Percentiles rank a stretch among this genome's conserved stretches.
Evolutionary conservation across 2,888 invertebrate genomes (phyloP).

Genomic region (Leucophenga montana): DNA sequence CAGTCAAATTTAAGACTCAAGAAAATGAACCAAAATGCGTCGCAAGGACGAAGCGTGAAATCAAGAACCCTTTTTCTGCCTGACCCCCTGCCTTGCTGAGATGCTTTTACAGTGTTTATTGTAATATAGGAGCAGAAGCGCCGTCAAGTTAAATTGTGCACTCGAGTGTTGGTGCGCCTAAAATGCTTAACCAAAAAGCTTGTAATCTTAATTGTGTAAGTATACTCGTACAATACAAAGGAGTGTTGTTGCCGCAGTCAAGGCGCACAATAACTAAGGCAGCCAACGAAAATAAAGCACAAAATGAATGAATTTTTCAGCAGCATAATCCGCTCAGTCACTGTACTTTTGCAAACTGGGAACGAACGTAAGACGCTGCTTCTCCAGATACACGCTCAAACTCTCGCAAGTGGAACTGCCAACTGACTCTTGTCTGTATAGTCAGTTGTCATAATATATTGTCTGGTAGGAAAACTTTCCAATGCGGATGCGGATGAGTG

Average conservation of each 20-base stretch:
- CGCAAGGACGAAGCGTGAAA: neutral
- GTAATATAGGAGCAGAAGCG: too few species aligned
- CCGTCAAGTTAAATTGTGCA: neutral
- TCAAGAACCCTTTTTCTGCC: constrained; percentile 26
- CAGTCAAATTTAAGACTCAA: constrained; percentile 50
- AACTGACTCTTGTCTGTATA: constrained; percentile 11
- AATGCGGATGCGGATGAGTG: constrained; percentile 49
- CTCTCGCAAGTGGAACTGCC: neutral
- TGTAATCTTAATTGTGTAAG: constrained; percentile 67
- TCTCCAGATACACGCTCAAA: constrained; percentile 27
- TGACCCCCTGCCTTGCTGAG: constrained; percentile 23
- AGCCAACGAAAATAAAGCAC: constrained; percentile 48
- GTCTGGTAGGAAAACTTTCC: constrained; percentile 64
- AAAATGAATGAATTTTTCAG: constrained; percentile 67
- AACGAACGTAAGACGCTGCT: constrained; percentile 33
- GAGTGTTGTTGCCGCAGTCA: constrained; percentile 55
- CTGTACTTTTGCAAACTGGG: constrained; percentile 44
- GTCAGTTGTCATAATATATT: constrained; percentile 64
- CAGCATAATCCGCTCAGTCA: constrained; percentile 62
- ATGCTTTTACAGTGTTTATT: constrained; percentile 42
- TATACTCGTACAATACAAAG: neutral
- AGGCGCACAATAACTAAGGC: neutral
- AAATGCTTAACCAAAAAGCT: constrained; percentile 52
- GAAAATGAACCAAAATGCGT: constrained; percentile 29
- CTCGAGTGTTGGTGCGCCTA: constrained; percentile 2